Percentiles rank a stretch among this genome's conserved stretches.
phyloP scores from a whole-genome alignment of 2,797 vertebrate species.

The Sebastes minor region DNA sequence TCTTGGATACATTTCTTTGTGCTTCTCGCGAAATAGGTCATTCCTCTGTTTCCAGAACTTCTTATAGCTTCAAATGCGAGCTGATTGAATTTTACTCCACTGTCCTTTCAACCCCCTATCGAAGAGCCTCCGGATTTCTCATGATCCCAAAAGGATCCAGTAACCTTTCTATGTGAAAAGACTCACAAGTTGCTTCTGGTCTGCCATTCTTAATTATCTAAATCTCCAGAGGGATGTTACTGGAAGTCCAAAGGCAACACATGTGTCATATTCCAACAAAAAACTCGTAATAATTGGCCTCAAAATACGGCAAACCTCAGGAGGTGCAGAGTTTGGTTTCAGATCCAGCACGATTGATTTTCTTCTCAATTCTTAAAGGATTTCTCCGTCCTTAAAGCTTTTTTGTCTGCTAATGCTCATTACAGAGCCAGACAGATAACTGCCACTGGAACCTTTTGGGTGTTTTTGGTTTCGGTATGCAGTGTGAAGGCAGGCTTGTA shows the following conservation, averaged over 20 bases:
- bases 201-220: constrained; percentile 30
- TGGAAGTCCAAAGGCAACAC: constrained; percentile 36
- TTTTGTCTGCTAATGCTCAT: constrained; percentile 48
- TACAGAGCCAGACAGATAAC: constrained; percentile 26
- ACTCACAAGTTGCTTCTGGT: neutral
- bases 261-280: constrained; percentile 23
- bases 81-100: constrained; percentile 7
- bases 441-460: constrained; percentile 23
- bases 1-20: constrained; percentile 17
- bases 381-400: constrained; percentile 36
- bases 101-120: neutral
- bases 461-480: constrained; percentile 27
- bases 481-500: constrained; percentile 47
- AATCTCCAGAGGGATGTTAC: constrained; percentile 14
- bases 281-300: constrained; percentile 42
- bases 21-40: constrained; percentile 29
- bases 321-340: constrained; percentile 26
- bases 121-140: neutral
- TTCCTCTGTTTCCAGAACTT: neutral
- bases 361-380: constrained; percentile 41
- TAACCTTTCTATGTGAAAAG: neutral
- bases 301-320: constrained; percentile 26
- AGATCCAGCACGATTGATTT: constrained; percentile 38
- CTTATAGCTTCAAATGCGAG: neutral
- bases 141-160: neutral